These are phyloP conservation scores for Mus pahari DNA, from an alignment of 2,113 vertebrate species.

Conservation along the genomic window DNA sequence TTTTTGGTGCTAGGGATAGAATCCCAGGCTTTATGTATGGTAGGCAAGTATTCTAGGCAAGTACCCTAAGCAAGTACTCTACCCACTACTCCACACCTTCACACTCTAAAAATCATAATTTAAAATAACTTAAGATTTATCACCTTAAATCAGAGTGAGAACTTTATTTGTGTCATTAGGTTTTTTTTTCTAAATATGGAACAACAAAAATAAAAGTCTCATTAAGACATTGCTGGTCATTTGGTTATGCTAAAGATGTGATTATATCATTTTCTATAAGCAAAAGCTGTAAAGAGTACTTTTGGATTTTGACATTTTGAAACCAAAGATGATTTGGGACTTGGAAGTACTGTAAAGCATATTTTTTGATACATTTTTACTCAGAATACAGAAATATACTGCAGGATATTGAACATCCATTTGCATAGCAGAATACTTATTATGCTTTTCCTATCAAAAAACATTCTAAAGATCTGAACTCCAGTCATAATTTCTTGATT, in stretches of 20 bases:
- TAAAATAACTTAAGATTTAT: neutral
- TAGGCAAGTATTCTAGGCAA: neutral
- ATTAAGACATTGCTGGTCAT: neutral
- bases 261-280: neutral
- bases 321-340: neutral
- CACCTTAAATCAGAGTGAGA: neutral
- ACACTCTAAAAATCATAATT: neutral
- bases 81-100: accelerated
- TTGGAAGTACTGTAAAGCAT: neutral
- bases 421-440: neutral
- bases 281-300: neutral
- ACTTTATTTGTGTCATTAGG: neutral
- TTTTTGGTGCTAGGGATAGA: neutral
- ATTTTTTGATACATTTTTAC: neutral
- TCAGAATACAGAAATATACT: neutral
- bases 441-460: neutral
- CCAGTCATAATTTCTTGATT: neutral
- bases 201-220: too few species aligned
- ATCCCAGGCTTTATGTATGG: neutral
- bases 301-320: slow-evolving; percentile 3
- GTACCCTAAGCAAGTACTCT: neutral
- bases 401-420: neutral
- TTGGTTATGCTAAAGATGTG: neutral
- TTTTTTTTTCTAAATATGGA: neutral
- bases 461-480: neutral